Percentiles rank a stretch among this genome's conserved stretches.
These are phyloP conservation scores for Andricus grossulariae DNA, from an alignment of 1,140 invertebrate genomes.

Conservation along the genomic window DNA sequence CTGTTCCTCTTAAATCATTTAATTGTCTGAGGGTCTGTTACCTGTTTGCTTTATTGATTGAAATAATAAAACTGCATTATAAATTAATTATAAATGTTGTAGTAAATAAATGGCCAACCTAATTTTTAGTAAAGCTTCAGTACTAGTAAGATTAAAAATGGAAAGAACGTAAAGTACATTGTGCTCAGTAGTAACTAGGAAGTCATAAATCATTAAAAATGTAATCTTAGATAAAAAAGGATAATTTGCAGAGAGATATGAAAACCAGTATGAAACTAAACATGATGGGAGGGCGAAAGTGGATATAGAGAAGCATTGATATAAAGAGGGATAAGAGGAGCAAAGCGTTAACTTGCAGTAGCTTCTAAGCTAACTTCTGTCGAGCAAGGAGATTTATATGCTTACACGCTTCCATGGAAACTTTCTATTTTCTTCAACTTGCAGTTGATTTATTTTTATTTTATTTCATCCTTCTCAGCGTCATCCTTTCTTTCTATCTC, in stretches of 20 bases:
- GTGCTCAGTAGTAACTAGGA: background rate
- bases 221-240: constrained; percentile 24
- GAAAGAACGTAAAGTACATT: background rate
- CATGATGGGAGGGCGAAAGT: constrained; percentile 23
- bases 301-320: constrained; percentile 33
- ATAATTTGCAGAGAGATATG: background rate
- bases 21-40: too few species aligned
- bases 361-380: constrained; percentile 54
- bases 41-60: too few species aligned
- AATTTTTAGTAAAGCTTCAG: too few species aligned
- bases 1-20: too few species aligned
- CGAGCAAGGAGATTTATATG: constrained; percentile 70
- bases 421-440: constrained; percentile 64
- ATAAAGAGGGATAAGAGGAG: constrained; percentile 41
- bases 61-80: too few species aligned
- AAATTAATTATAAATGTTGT: too few species aligned
- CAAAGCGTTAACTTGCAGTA: constrained; percentile 64
- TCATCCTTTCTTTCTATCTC: constrained; percentile 51
- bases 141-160: background rate
- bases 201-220: constrained; percentile 21
- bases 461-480: constrained; percentile 53
- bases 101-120: too few species aligned
- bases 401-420: constrained; percentile 71
- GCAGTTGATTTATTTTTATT: constrained; percentile 65
- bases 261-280: constrained; percentile 31